Base-by-base conservation (phyloP, 2,113 vertebrate species). In the Trematocara macrostoma region DNA sequence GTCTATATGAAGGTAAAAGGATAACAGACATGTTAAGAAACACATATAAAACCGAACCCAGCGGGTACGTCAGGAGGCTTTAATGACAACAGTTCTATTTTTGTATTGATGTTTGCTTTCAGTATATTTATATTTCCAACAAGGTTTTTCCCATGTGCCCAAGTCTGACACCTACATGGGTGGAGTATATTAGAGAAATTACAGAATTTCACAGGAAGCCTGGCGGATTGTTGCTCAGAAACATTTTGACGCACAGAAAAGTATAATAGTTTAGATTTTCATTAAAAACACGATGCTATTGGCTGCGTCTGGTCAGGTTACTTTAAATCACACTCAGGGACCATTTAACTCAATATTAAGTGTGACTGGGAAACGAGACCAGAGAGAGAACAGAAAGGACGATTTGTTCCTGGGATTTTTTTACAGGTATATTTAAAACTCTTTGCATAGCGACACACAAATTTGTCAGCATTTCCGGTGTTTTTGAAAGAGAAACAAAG, bases 271-370 rank as follows among this genome's bases (percentile, higher is more conserved):
- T 18, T 3, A 49, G 9, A 47, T 49, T 74, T 49, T 29, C 2
- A 74, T 74, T 11, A 11, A 47, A 49, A 76, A 49, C 0, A 0
- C 40, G 9, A 0, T 45, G 40, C 40, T 45, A 16, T 45, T 45
- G n/a, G 64, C 64, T 42, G 55, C 6, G 23, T 57, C 12, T 9
- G 40, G 8, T 71, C 40, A 7, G 67, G 14, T 47, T 74, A 29
- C 40, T 47, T 71, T 74, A 47, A 47, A 47, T 45, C 14, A 26
- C 12, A 26, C 6, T 4, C n/a, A 26, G 40, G 9, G 8, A 47
- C 15, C 23, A 76, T 11, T 31, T 10, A 76, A 29, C 38, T 67
- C 18, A 2, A 20, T 1, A 67, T 40, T 40, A 18, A 64, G 16
- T 35, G 35, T 45, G 2, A 56, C 42, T 51, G 26, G 38, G 23